A percentile compares a stretch with the other conserved stretches of the same genome.
These are phyloP conservation scores for Upupa epops DNA, from an alignment of 2,113 vertebrate genomes.

Conservation along the genomic window DNA sequence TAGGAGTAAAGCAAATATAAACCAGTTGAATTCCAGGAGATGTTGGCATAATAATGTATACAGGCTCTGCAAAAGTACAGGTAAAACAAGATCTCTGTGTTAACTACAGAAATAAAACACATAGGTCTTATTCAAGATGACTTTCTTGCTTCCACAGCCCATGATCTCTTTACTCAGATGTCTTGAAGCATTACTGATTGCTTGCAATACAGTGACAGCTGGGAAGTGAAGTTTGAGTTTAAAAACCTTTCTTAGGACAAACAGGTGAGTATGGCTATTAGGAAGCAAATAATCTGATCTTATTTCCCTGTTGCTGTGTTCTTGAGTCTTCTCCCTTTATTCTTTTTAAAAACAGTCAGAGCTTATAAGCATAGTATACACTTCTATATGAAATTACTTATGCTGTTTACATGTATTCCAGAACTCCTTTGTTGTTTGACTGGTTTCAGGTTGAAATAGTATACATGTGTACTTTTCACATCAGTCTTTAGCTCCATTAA, in stretches of 20 bases:
- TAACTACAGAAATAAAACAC: not conserved
- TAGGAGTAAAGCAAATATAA: slow-evolving; percentile 3
- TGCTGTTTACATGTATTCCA: not conserved
- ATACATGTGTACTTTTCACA: not conserved
- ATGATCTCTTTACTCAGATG: not conserved
- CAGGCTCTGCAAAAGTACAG: not conserved
- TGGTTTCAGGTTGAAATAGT: not conserved
- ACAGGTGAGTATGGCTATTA: not conserved
- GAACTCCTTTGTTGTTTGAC: slow-evolving; percentile 25
- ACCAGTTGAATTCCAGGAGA: slow-evolving; percentile 28
- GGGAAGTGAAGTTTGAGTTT: not conserved
- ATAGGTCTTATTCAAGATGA: not conserved
- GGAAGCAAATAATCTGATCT: not conserved
- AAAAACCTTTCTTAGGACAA: not conserved
- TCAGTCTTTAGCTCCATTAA: not conserved
- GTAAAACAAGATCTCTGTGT: not conserved
- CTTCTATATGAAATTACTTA: not conserved
- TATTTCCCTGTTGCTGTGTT: not conserved
- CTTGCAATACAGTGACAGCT: not conserved
- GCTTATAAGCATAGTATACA: not conserved
- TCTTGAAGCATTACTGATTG: not conserved
- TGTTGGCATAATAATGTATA: not conserved
- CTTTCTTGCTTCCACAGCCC: not conserved
- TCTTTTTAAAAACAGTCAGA: not conserved
- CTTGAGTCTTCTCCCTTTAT: not conserved